These are phyloP conservation scores for Alitta virens DNA, from an alignment of 2,888 invertebrate species.

Conservation along the genomic window DNA sequence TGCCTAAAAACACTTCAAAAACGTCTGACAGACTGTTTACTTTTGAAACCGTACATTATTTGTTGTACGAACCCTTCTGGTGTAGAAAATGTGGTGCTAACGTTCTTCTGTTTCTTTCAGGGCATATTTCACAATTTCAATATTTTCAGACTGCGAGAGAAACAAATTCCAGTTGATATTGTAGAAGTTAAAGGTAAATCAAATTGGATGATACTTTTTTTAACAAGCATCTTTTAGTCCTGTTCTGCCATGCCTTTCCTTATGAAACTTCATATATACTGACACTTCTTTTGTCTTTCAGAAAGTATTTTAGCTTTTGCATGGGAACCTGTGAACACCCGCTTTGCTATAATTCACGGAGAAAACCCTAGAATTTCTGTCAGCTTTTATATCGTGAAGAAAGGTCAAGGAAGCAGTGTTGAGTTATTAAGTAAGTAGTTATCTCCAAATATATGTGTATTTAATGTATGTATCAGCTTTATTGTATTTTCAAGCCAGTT, in stretches of 20 bases:
- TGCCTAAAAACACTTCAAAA: no score
- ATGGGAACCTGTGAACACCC: slow-evolving; percentile 96
- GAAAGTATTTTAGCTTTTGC: slow-evolving; percentile 75
- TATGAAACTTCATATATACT: no score
- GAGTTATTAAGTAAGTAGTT: slow-evolving; percentile 81
- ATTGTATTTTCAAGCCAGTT: no score
- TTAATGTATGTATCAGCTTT: no score
- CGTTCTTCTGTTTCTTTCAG: slow-evolving; percentile 40
- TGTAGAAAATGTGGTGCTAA: no score
- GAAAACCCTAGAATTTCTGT: slow-evolving; percentile 77
- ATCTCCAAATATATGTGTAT: no score
- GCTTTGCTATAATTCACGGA: slow-evolving; percentile 95
- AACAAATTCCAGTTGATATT: slow-evolving; percentile 95
- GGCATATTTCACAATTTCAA: slow-evolving; percentile 99
- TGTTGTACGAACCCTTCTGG: no score
- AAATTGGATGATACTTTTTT: not conserved
- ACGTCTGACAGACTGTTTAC: no score
- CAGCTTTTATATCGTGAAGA: slow-evolving; percentile 88
- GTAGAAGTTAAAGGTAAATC: slow-evolving; percentile 84
- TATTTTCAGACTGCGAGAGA: slow-evolving; percentile 97
- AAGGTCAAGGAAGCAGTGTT: slow-evolving; percentile 76
- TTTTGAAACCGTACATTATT: no score
- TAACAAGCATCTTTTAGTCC: no score
- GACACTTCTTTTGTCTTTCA: slow-evolving; percentile 37
- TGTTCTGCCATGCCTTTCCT: no score